Base-by-base conservation (phyloP, 2,797 vertebrate genomes). In the Chrosomus eos region DNA sequence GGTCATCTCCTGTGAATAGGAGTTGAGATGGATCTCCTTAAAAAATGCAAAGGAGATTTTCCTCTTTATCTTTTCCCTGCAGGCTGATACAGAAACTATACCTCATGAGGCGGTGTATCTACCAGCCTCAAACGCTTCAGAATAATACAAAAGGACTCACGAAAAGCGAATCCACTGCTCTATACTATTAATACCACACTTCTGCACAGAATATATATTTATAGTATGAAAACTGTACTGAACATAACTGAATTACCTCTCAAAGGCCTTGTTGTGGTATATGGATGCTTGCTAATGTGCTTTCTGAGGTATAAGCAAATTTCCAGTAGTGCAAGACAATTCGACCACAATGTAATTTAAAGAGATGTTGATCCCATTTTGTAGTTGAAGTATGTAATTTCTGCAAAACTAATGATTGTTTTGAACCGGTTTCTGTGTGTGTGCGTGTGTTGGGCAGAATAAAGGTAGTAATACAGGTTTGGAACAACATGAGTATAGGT, bases 121-220 rank as follows among this genome's bases (percentile, higher is more conserved):
- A 51, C 16, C 80, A 58, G 67, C n/a, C 81, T 82, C 9, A 66
- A 75, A 82, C 28, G 1, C 58, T 8, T 28, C 31, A 48, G 51
- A 33, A 82, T 31, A 66, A 66, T 36, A 48, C 28, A 51, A 45
- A 67, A 82, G 26, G 38, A 73, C 70, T 82, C 68, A 60, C 3
- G 21, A 40, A 40, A 82, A 48, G 40, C 7, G 0, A 48, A 74
- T 40, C 53, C 28, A 82, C 40, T n/a, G 28, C 28, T 82, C 7
- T 62, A 33, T 62, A 72, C 71, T 82, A 74, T 74, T 64, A 74
- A 74, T 74, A 66, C 14, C 40, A 64, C 8, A 16, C 38, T 33
- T 33, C 55, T 82, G 80, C 43, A 51, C 7, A 38, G 21, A 76
- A 40, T 26, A 76, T 58, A 60, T 77, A 74, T 74, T 75, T 75